A percentile compares a stretch with the other conserved stretches of the same genome.
Evolutionary conservation across 2,113 vertebrate species (phyloP).

Genomic region (Rallus limicola): DNA sequence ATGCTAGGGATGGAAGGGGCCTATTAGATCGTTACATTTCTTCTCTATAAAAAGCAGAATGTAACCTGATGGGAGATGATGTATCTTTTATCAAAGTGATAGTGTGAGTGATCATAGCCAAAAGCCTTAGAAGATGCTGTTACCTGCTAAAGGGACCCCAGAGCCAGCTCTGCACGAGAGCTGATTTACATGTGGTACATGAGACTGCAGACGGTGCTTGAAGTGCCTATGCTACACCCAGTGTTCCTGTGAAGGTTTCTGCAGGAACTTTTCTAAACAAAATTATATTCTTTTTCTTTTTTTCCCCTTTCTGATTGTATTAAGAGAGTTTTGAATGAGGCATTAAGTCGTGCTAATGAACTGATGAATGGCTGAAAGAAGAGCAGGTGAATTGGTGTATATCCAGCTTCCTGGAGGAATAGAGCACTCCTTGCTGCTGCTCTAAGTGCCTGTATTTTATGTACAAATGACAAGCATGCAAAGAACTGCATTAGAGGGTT

Average conservation of each 20-base stretch:
- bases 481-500: not conserved
- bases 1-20: not conserved
- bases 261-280: not conserved
- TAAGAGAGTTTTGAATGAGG: not conserved
- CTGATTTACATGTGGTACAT: not conserved
- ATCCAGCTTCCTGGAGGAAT: not conserved
- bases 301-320: no score
- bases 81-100: not conserved
- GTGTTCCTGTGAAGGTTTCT: not conserved
- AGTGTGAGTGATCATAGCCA: not conserved
- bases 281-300: not conserved
- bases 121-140: not conserved
- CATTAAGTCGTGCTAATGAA: not conserved
- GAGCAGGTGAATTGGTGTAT: not conserved
- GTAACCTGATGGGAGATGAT: not conserved
- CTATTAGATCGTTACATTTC: not conserved
- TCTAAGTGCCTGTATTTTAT: not conserved
- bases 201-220: not conserved
- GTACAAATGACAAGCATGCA: not conserved
- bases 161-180: not conserved
- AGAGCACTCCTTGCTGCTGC: not conserved
- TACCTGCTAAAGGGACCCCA: not conserved
- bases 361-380: not conserved
- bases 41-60: not conserved
- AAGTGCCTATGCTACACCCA: not conserved